phyloP scores from a whole-genome alignment of 2,888 invertebrate genomes.

The Lingula anatina region DNA sequence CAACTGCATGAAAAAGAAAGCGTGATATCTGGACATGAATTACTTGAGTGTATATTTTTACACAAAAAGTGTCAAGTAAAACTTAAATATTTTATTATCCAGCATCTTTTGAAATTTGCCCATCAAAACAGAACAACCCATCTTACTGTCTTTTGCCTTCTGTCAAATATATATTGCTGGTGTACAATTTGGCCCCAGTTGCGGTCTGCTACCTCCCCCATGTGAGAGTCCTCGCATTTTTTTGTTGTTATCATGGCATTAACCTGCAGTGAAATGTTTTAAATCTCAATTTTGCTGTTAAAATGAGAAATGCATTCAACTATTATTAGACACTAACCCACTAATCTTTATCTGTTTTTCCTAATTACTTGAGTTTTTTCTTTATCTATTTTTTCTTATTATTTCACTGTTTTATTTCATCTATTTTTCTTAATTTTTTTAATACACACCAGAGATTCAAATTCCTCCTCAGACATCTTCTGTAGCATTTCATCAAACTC shows the following conservation, averaged over 20 bases:
- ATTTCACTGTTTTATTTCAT: neutral
- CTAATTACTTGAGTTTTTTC: too few species aligned
- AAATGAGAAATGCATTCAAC: too few species aligned
- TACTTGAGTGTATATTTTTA: too few species aligned
- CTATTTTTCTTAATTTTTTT: neutral
- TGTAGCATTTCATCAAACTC: slow-evolving; percentile 37
- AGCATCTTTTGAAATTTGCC: too few species aligned
- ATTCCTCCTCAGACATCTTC: slow-evolving; percentile 33
- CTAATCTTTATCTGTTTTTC: too few species aligned
- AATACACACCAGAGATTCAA: slow-evolving; percentile 29
- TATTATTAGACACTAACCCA: too few species aligned
- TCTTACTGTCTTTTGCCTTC: slow-evolving; percentile 64
- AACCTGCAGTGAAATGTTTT: slow-evolving; percentile 20
- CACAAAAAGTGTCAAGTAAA: too few species aligned
- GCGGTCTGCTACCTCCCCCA: slow-evolving; percentile 70
- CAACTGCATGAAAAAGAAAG: too few species aligned
- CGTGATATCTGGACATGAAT: too few species aligned
- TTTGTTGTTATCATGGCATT: slow-evolving; percentile 71
- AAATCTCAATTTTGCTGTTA: too few species aligned
- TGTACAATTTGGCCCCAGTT: slow-evolving; percentile 76
- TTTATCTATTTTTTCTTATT: neutral
- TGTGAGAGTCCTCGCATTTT: slow-evolving; percentile 68
- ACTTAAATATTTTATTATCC: too few species aligned
- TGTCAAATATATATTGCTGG: slow-evolving; percentile 72
- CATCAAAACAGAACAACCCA: too few species aligned